Evolutionary conservation across 2,797 vertebrate species (phyloP).

Genomic region (Poecilia velifera): DNA sequence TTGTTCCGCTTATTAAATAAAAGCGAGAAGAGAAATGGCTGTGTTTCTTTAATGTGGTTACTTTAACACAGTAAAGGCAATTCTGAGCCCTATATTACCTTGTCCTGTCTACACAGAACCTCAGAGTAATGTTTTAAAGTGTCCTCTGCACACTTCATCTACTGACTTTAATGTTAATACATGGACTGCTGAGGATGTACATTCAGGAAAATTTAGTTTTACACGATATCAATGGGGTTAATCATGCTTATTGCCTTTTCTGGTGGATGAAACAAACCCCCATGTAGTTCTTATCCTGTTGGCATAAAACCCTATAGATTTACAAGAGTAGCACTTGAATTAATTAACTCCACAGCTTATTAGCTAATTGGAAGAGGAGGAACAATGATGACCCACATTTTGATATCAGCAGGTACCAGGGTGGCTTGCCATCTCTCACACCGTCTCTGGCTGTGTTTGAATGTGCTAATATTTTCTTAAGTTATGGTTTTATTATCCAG

Average conservation of each 20-base stretch:
- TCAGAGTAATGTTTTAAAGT: conserved; percentile 1
- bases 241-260: conserved; percentile 22
- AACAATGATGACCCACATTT: conserved; percentile 45
- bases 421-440: conserved; percentile 15
- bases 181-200: conserved; percentile 19
- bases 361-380: conserved; percentile 56
- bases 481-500: background rate
- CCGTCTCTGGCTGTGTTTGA: conserved; percentile 28
- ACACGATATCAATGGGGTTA: conserved; percentile 29
- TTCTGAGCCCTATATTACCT: conserved; percentile 8
- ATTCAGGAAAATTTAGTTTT: conserved; percentile 24
- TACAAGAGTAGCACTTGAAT: conserved; percentile 49
- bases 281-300: conserved; percentile 23
- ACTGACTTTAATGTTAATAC: conserved; percentile 23
- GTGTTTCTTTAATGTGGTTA: conserved; percentile 2
- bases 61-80: conserved; percentile 13
- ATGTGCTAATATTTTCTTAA: conserved; percentile 6
- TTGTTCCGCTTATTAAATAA: conserved; percentile 11
- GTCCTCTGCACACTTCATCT: conserved; percentile 4
- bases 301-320: conserved; percentile 41
- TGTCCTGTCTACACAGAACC: conserved; percentile 3
- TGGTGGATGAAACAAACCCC: conserved; percentile 15
- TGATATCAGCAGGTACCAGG: conserved; percentile 48
- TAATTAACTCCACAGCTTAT: conserved; percentile 55
- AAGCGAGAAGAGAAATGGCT: background rate